These are phyloP conservation scores for Drosophila baimaii DNA, from an alignment of 1,140 invertebrate species.

Conservation along the genomic window DNA sequence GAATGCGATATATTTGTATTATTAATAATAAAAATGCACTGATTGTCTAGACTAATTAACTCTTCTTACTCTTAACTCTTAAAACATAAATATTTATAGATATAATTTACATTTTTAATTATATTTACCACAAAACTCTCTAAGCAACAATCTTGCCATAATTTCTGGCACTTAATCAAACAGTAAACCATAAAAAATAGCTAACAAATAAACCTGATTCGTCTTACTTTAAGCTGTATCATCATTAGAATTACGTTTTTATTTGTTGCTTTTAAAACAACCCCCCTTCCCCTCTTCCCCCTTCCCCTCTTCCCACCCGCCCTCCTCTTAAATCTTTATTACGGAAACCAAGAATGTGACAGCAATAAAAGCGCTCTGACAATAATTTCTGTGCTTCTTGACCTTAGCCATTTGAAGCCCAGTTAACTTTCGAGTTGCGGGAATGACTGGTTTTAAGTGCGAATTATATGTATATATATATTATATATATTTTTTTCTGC, in stretches of 20 bases:
- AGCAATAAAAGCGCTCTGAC: neutral
- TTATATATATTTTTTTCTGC: slow-evolving; percentile 1
- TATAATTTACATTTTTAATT: neutral
- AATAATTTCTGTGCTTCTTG: slow-evolving; percentile 8
- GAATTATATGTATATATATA: slow-evolving; percentile 14
- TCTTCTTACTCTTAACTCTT: too few relatives aligned
- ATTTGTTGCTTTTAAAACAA: neutral
- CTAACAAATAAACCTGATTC: slow-evolving; percentile 8
- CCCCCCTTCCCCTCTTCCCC: too few relatives aligned
- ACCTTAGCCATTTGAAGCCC: slow-evolving; percentile 34
- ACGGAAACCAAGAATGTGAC: slow-evolving; percentile 5
- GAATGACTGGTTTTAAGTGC: slow-evolving; percentile 34
- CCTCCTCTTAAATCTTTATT: neutral
- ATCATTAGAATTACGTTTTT: slow-evolving; percentile 3
- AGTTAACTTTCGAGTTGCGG: slow-evolving; percentile 13
- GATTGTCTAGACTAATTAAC: too few relatives aligned
- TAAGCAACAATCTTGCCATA: neutral
- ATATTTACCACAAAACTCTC: neutral
- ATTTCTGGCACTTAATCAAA: neutral
- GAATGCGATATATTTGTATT: too few relatives aligned
- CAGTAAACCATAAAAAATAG: neutral
- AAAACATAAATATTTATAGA: neutral
- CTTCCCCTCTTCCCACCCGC: too few relatives aligned
- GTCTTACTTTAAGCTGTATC: neutral
- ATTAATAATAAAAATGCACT: too few relatives aligned